Percentiles rank a stretch among this genome's conserved stretches.
Evolutionary conservation across 2,113 vertebrate genomes (phyloP).

Genomic region (Vicugna pacos): DNA sequence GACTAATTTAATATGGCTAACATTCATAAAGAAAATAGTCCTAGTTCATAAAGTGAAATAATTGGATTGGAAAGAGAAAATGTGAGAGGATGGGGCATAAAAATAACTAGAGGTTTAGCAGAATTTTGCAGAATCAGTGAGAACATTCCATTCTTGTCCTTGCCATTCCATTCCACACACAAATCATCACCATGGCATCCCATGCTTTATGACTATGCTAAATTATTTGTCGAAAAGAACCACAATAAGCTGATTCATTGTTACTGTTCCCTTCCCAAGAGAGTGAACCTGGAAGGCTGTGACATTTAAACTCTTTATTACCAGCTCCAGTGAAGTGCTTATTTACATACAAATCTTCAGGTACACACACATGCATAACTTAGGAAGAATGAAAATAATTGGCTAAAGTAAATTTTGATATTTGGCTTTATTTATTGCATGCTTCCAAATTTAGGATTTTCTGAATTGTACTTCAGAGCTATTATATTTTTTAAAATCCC

Average conservation of each 20-base stretch:
- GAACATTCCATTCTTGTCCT: constrained; percentile 31
- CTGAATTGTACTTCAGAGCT: not conserved
- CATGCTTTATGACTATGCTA: constrained; percentile 23
- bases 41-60: constrained; percentile 20
- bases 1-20: not conserved
- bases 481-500: not conserved
- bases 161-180: not conserved
- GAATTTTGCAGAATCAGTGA: constrained; percentile 21
- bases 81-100: not conserved
- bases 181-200: not conserved
- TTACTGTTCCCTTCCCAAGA: not conserved
- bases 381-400: constrained; percentile 55
- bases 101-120: constrained; percentile 4
- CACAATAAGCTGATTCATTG: not conserved
- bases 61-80: not conserved
- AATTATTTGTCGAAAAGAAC: constrained; percentile 40
- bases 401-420: not conserved
- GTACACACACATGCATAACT: not conserved
- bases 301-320: constrained; percentile 42
- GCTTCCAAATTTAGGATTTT: constrained; percentile 32
- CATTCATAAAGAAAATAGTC: constrained; percentile 4
- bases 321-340: constrained; percentile 10
- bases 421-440: not conserved
- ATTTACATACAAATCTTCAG: constrained; percentile 7
- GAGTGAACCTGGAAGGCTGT: not conserved